Percentiles rank a stretch among this genome's conserved stretches.
These are phyloP conservation scores for Acanthoscelides obtectus DNA, from an alignment of 2,888 invertebrate genomes.

Conservation along the genomic window DNA sequence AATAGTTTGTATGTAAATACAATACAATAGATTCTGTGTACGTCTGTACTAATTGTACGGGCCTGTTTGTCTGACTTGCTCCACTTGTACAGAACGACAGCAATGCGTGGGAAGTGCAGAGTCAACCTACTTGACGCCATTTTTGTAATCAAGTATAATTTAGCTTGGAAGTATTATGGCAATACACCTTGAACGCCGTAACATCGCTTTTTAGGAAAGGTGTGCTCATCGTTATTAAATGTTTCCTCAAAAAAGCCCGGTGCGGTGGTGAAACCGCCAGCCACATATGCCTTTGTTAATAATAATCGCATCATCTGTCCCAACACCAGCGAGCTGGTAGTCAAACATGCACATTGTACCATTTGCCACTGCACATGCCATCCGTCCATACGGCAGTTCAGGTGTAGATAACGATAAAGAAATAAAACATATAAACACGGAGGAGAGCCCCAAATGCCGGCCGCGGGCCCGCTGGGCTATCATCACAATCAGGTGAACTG, in stretches of 20 bases:
- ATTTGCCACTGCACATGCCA: background rate
- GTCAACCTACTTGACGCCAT: too few species aligned
- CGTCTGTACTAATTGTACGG: too few species aligned
- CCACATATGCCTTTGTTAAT: background rate
- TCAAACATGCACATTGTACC: background rate
- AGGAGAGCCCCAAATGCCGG: background rate
- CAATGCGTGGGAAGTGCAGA: too few species aligned
- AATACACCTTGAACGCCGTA: too few species aligned
- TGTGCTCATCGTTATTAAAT: background rate
- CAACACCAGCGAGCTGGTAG: background rate
- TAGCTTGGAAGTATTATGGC: too few species aligned
- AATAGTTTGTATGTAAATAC: too few species aligned
- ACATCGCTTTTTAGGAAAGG: background rate
- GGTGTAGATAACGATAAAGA: background rate
- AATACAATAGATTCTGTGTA: too few species aligned
- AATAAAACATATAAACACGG: background rate
- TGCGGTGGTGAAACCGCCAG: background rate
- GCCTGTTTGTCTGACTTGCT: too few species aligned
- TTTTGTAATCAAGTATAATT: too few species aligned
- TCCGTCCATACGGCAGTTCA: background rate
- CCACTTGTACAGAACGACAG: too few species aligned
- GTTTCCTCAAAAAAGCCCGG: background rate
- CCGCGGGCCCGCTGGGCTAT: background rate
- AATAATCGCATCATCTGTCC: background rate
- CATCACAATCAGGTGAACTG: background rate